These are phyloP conservation scores for Cirrhinus mrigala DNA, from an alignment of 2,797 vertebrate genomes.

Conservation along the genomic window DNA sequence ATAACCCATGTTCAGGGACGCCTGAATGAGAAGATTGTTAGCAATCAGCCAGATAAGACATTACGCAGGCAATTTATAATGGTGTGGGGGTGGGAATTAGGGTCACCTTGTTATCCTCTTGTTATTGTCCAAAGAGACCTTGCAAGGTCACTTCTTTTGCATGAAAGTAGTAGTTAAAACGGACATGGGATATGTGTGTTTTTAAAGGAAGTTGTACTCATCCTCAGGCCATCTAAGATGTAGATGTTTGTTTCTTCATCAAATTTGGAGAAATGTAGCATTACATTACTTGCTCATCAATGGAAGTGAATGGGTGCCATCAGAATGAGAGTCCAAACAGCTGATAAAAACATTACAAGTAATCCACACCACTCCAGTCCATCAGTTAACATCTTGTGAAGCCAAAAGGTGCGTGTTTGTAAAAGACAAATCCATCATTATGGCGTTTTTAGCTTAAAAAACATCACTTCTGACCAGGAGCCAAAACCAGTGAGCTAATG, in stretches of 20 bases:
- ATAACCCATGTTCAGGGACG: not conserved
- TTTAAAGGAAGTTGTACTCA: not conserved
- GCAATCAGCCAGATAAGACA: slow-evolving; percentile 30
- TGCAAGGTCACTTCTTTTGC: not conserved
- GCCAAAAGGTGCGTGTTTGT: too few species aligned
- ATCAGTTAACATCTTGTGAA: too few species aligned
- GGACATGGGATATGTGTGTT: not conserved
- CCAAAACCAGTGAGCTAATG: not conserved
- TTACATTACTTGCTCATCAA: too few species aligned
- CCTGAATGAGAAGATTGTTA: slow-evolving; percentile 14
- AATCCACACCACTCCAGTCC: too few species aligned
- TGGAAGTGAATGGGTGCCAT: not conserved
- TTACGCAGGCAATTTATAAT: slow-evolving; percentile 5
- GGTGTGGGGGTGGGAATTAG: not conserved
- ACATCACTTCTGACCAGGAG: not conserved
- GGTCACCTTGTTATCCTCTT: not conserved
- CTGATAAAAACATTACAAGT: not conserved
- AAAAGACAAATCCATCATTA: too few species aligned
- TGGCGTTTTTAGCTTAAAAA: not conserved
- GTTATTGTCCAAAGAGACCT: slow-evolving; percentile 3
- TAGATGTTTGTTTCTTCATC: not conserved
- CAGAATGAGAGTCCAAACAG: not conserved
- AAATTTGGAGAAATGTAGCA: too few species aligned
- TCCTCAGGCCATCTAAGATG: not conserved
- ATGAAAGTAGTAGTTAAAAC: not conserved